Conservation (phyloP, 2,888 invertebrate genomes). For the Gandaritis pyraliata region DNA sequence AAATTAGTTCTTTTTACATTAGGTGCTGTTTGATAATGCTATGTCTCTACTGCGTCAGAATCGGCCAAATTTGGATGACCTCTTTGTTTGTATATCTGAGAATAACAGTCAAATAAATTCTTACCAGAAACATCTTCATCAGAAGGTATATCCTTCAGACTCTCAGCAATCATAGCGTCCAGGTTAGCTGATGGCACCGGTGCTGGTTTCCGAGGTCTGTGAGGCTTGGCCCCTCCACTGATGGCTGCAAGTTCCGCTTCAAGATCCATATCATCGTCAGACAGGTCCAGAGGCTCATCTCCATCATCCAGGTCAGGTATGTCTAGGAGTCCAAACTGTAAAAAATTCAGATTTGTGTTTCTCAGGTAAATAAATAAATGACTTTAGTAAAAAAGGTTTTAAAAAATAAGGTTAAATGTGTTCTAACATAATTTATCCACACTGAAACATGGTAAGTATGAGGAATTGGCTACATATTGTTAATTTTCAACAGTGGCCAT, state of each 20-base stretch:
- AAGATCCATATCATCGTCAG: constrained; percentile 90
- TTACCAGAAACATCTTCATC: constrained; percentile 88
- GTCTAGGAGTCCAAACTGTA: constrained; percentile 91
- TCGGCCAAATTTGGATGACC: too few species aligned
- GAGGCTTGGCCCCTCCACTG: constrained; percentile 66
- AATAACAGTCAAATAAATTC: background rate
- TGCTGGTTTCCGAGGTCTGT: constrained; percentile 60
- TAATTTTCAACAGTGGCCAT: too few species aligned
- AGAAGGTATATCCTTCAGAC: constrained; percentile 90
- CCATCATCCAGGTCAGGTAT: constrained; percentile 85
- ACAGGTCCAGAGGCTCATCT: constrained; percentile 79
- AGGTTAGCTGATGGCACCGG: constrained; percentile 85
- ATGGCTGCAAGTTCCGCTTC: constrained; percentile 94
- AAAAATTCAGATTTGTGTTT: background rate
- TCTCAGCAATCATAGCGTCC: constrained; percentile 90
- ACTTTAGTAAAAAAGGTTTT: too few species aligned
- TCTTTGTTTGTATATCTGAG: too few species aligned
- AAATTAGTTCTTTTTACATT: too few species aligned
- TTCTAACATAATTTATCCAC: too few species aligned
- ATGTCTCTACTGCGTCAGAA: too few species aligned
- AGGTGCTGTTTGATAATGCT: too few species aligned
- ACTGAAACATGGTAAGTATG: too few species aligned
- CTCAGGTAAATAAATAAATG: too few species aligned
- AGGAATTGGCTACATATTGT: too few species aligned
- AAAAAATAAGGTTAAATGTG: too few species aligned